Evolutionary conservation across 2,113 vertebrate genomes (phyloP).

Genomic region (Vimba vimba): DNA sequence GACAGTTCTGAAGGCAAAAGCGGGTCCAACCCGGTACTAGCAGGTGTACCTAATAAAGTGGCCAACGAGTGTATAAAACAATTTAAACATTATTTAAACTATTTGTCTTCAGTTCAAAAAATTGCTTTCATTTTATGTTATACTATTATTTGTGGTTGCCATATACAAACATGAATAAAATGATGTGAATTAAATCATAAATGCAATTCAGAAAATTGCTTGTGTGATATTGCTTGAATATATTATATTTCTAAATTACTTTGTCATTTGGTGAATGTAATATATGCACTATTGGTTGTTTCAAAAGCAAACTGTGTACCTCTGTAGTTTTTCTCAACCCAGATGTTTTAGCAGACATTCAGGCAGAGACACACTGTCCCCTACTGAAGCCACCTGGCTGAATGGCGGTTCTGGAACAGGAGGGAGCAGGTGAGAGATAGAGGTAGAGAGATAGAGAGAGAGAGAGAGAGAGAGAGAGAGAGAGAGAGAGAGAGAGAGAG

Average conservation of each 20-base stretch:
- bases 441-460: conserved; percentile 1
- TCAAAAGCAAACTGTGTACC: neutral
- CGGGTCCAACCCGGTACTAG: too few species aligned
- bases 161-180: neutral
- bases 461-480: conserved; percentile 31
- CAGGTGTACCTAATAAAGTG: too few species aligned
- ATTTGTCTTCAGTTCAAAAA: too few species aligned
- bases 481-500: conserved; percentile 41
- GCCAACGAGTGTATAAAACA: too few species aligned
- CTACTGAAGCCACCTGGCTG: conserved; percentile 19
- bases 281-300: neutral
- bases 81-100: too few species aligned
- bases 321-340: neutral
- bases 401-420: conserved; percentile 28
- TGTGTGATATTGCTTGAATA: neutral
- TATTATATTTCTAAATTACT: neutral
- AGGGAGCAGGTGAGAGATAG: conserved; percentile 34
- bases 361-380: neutral
- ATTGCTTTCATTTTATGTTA: neutral
- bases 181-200: neutral
- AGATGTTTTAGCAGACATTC: conserved; percentile 12
- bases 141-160: neutral
- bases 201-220: neutral
- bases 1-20: too few species aligned
- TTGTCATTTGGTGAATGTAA: neutral